Percentiles rank a stretch among this genome's conserved stretches.
Evolutionary conservation across 1,140 invertebrate genomes (phyloP).

Genomic region (Tetramorium simillimum): DNA sequence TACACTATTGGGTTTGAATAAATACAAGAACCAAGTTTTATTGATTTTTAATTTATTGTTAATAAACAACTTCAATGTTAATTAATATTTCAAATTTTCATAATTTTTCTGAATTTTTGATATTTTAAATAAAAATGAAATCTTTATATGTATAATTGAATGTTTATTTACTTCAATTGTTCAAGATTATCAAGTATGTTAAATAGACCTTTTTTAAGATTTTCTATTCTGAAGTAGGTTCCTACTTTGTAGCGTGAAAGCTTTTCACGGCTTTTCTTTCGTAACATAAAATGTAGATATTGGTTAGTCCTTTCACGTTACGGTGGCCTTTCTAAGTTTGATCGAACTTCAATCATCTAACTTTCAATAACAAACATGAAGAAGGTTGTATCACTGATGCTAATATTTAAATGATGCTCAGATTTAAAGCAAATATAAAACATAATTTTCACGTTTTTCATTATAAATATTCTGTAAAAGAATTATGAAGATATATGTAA

Average conservation of each 20-base stretch:
- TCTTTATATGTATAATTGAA: neutral
- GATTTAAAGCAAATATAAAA: neutral
- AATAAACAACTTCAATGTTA: neutral
- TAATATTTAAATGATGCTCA: neutral
- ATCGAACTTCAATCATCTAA: slow-evolving; percentile 20
- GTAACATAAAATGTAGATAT: slow-evolving; percentile 17
- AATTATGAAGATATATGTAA: neutral
- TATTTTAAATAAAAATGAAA: neutral
- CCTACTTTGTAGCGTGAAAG: neutral
- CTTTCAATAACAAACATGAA: neutral
- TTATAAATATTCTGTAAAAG: neutral
- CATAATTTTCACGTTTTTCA: neutral
- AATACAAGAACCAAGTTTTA: neutral
- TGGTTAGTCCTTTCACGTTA: slow-evolving; percentile 28
- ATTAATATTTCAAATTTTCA: neutral
- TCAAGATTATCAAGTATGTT: neutral
- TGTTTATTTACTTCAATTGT: slow-evolving; percentile 8
- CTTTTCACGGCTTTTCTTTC: slow-evolving; percentile 13
- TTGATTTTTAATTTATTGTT: neutral
- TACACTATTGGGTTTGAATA: neutral
- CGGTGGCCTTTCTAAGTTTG: slow-evolving; percentile 6
- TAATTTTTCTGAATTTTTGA: neutral
- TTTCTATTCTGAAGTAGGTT: neutral
- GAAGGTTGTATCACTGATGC: neutral
- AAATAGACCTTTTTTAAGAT: neutral